Evolutionary conservation across 2,888 invertebrate genomes (phyloP).

Genomic region (Cepaea hortensis): DNA sequence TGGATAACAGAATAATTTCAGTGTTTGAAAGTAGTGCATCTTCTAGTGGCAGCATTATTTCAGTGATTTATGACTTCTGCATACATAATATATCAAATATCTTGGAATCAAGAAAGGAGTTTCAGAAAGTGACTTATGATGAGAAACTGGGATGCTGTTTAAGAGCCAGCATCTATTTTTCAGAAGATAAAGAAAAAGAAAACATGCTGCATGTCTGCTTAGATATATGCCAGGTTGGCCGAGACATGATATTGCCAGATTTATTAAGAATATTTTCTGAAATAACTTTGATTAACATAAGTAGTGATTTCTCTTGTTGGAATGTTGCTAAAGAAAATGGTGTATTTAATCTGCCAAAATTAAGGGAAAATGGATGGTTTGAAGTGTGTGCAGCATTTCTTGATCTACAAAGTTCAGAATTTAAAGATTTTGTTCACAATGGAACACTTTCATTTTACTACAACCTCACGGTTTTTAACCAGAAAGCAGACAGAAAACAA

Average conservation of each 20-base stretch:
- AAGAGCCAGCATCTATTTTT: conserved; percentile 6
- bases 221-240: conserved; percentile 23
- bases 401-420: neutral
- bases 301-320: neutral
- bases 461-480: neutral
- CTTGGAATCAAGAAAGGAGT: neutral
- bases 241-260: conserved; percentile 20
- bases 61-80: neutral
- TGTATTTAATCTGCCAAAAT: conserved; percentile 9
- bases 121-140: neutral
- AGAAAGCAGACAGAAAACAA: neutral
- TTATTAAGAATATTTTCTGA: conserved; percentile 23
- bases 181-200: neutral
- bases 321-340: conserved; percentile 24
- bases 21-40: neutral
- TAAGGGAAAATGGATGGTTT: conserved; percentile 23
- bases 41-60: neutral
- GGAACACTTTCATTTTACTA: neutral
- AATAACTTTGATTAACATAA: neutral
- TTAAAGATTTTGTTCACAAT: neutral
- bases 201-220: neutral
- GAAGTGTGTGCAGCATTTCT: conserved; percentile 13
- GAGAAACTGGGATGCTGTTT: conserved; percentile 21
- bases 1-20: neutral
- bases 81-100: neutral